phyloP scores from a whole-genome alignment of 2,797 vertebrate species.

The Pipistrellus pipistrellus region DNA sequence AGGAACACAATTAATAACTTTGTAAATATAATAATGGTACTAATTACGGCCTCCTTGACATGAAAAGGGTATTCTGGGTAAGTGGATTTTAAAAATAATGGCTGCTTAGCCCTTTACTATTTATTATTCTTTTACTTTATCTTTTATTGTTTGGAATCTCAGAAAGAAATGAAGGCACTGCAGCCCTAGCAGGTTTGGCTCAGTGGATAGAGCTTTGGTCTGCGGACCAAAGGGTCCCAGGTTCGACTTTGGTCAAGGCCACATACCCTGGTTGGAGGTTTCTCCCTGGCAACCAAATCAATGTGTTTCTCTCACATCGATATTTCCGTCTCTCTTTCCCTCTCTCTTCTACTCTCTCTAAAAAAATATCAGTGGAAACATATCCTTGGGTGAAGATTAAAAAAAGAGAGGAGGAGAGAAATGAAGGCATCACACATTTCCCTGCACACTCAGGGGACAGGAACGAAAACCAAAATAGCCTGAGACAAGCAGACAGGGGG shows the following conservation, averaged over 20 bases:
- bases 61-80: neutral
- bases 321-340: too few relatives aligned
- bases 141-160: neutral
- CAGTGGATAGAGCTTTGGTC: too few relatives aligned
- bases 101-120: neutral
- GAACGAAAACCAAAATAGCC: neutral
- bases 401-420: neutral
- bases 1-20: slow-evolving; percentile 37
- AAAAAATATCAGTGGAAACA: too few relatives aligned
- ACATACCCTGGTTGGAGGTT: too few relatives aligned
- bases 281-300: too few relatives aligned
- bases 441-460: neutral
- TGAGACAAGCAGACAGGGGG: neutral
- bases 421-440: neutral
- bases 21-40: neutral
- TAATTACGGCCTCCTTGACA: neutral
- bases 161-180: neutral
- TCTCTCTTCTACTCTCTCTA: too few relatives aligned
- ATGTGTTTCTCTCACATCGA: too few relatives aligned
- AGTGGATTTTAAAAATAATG: slow-evolving; percentile 45
- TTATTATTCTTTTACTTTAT: neutral
- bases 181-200: too few relatives aligned
- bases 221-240: too few relatives aligned
- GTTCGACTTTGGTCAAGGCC: too few relatives aligned
- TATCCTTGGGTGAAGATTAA: too few relatives aligned